Conservation (phyloP, 2,797 vertebrate species). For the Picus viridis region DNA sequence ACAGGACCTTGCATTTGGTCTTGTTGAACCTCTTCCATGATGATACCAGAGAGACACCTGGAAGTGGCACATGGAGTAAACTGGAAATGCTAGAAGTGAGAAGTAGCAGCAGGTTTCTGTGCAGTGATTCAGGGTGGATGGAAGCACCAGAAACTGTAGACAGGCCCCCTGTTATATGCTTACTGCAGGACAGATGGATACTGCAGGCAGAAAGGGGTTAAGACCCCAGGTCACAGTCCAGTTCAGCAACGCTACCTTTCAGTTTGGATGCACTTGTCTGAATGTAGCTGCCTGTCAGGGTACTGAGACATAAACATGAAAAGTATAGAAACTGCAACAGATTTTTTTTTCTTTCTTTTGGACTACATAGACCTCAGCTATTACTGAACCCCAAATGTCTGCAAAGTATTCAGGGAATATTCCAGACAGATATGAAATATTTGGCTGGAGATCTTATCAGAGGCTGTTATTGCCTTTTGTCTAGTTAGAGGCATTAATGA, state of each 20-base stretch:
- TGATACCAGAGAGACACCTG: neutral
- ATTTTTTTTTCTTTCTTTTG: neutral
- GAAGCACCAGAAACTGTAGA: neutral
- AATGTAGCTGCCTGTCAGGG: neutral
- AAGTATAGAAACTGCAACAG: neutral
- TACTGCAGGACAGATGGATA: neutral
- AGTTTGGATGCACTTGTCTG: neutral
- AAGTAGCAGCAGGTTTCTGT: neutral
- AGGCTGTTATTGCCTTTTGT: neutral
- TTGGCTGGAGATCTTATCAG: neutral
- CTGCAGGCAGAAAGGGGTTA: neutral
- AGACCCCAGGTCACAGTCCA: neutral
- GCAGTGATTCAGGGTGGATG: neutral
- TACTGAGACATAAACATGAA: neutral
- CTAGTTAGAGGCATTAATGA: neutral
- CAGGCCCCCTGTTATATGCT: fast-evolving
- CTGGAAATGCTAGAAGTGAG: neutral
- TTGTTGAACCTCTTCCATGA: neutral
- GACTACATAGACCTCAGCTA: neutral
- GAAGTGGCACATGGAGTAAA: neutral
- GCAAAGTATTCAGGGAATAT: neutral
- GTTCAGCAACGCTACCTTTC: neutral
- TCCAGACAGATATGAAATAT: neutral
- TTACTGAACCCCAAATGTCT: neutral
- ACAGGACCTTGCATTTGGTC: no score